phyloP scores from a whole-genome alignment of 2,797 vertebrate genomes.

The Pipistrellus pygmaeus region DNA sequence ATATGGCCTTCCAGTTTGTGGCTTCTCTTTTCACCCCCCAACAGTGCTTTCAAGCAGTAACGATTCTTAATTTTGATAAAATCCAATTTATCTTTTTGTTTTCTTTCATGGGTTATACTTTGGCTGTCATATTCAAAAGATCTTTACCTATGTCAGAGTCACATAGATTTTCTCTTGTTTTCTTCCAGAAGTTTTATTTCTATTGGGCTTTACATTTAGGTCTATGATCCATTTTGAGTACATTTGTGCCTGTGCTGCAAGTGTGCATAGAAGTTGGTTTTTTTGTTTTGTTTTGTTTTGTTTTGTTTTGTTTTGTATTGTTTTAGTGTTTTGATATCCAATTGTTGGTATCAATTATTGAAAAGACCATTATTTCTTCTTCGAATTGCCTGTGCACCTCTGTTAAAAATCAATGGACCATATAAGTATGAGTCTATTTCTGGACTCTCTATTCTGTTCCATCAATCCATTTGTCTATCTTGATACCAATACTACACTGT shows the following conservation, averaged over 20 bases:
- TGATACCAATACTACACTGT: not conserved
- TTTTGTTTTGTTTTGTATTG: not conserved
- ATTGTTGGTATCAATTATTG: constrained; percentile 40
- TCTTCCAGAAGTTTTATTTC: constrained; percentile 8
- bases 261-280: not conserved
- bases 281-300: not conserved
- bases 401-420: constrained; percentile 55
- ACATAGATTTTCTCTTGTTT: constrained; percentile 2
- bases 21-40: not conserved
- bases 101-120: constrained; percentile 10
- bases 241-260: not conserved
- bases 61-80: constrained; percentile 35
- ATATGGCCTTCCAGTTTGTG: constrained; percentile 5
- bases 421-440: not conserved
- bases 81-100: not conserved
- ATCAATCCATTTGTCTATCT: not conserved
- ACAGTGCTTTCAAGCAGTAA: not conserved
- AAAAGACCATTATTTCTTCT: constrained; percentile 22
- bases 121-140: not conserved
- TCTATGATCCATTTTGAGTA: not conserved
- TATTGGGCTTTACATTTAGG: not conserved
- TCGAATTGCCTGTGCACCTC: constrained; percentile 16
- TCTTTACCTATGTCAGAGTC: not conserved
- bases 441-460: constrained; percentile 32
- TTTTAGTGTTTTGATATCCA: not conserved